Evolutionary conservation across 2,113 vertebrate species (phyloP).

Genomic region (Paradoxurus hermaphroditus): DNA sequence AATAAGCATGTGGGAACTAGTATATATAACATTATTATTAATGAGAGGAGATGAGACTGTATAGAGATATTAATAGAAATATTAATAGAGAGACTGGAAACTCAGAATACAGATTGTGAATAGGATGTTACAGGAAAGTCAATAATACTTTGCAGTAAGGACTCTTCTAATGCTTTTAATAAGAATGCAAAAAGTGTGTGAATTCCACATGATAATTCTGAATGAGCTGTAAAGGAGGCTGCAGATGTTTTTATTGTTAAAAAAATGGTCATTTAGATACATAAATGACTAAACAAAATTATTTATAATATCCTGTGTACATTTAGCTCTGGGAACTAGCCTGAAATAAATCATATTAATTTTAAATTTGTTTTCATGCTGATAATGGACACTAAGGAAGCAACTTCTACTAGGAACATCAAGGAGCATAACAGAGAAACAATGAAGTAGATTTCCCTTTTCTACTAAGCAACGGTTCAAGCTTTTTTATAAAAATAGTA

Average conservation of each 20-base stretch:
- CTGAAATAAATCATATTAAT: neutral
- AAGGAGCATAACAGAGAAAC: neutral
- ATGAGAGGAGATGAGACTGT: neutral
- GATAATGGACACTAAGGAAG: neutral
- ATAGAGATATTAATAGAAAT: constrained; percentile 34
- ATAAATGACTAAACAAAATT: neutral
- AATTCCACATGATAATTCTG: neutral
- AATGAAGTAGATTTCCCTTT: neutral
- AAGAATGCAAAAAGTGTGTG: neutral
- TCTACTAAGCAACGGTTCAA: neutral
- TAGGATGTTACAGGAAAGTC: constrained; percentile 50
- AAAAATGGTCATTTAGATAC: neutral
- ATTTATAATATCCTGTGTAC: neutral
- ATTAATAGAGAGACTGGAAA: constrained; percentile 56
- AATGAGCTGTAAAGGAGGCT: neutral
- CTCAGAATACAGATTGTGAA: constrained; percentile 31
- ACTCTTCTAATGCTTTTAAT: constrained; percentile 37
- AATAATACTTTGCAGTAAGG: constrained; percentile 38
- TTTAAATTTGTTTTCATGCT: neutral
- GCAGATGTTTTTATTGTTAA: neutral
- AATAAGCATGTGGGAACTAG: neutral
- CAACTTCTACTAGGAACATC: neutral
- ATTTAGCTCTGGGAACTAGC: neutral
- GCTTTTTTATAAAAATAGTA: neutral
- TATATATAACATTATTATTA: constrained; percentile 2